Evolutionary conservation across 2,797 vertebrate genomes (phyloP), one percentile per base, ranked within the genome.

Genomic region (Mus caroli): DNA sequence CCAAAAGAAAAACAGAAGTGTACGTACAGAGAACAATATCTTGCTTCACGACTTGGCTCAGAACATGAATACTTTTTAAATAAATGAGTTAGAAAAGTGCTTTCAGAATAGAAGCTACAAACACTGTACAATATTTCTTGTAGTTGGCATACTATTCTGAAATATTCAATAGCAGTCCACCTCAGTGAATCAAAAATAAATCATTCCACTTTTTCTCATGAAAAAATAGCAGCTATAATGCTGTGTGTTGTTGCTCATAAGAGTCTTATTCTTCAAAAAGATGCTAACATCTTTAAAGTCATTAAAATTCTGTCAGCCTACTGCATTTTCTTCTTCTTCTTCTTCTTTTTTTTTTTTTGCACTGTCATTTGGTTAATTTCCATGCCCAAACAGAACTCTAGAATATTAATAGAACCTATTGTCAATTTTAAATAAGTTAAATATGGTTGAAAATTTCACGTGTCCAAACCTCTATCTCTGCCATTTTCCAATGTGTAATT

Each of bases 401-500:
- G 73, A 96, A 90, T 75, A 80, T 67, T 79, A 93, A 94, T 84
- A 91, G 67, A 83, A 94, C 24, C 28, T 86, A 69, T 20, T 88
- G 13, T 78, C 40, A n/a, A 94, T 76, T 69, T 79, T 56, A 78
- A 78, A 94, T 90, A 90, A 97, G 97, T 98, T 97, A 97, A 98
- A 97, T 97, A 94, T 75, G 92, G 95, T 94, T 96, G 97, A 98
- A 94, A 96, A 96, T 88, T 94, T 69, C 93, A 91, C 0, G 84
- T 96, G 85, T 60, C 94, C 86, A 96, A 80, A 83, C 24, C 62
- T 92, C 15, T 85, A 94, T 97, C 95, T 96, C 86, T 96, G 83
- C 90, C 80, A 96, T 96, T n/a, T 95, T 98, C 80, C 73, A 96
- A 94, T 87, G 95, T 97, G 95, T 92, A 97, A 97, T 97, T 97